Evolutionary conservation across 2,888 invertebrate species (phyloP).

Genomic region (Drosophila prostipennis): DNA sequence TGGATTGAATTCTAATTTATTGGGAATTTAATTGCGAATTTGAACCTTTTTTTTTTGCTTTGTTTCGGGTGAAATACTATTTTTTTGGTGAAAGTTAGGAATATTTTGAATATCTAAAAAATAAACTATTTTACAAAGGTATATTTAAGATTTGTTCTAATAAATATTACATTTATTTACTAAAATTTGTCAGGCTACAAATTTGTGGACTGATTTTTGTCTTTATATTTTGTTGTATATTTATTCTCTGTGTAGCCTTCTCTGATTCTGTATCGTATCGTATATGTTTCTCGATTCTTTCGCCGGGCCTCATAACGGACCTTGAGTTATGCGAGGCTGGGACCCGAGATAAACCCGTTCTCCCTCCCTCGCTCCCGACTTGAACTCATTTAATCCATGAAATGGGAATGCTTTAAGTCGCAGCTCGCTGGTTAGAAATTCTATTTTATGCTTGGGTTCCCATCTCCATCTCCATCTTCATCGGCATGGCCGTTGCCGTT

Average conservation of each 20-base stretch:
- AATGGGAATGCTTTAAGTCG: slow-evolving; percentile 50
- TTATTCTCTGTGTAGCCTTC: not conserved
- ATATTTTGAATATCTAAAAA: too few species aligned
- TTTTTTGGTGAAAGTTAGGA: too few species aligned
- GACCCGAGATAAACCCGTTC: slow-evolving; percentile 55
- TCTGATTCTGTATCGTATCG: not conserved
- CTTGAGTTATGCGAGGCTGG: slow-evolving; percentile 54
- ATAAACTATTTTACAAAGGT: too few species aligned
- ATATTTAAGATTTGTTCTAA: too few species aligned
- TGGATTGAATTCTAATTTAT: too few species aligned
- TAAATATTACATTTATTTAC: too few species aligned
- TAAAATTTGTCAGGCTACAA: too few species aligned
- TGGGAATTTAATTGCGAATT: too few species aligned
- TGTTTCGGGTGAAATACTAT: too few species aligned
- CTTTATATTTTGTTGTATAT: not conserved
- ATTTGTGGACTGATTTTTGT: too few species aligned
- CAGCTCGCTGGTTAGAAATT: slow-evolving; percentile 61
- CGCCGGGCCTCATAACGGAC: slow-evolving; percentile 38
- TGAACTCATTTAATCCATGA: slow-evolving; percentile 63
- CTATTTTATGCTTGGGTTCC: slow-evolving; percentile 72
- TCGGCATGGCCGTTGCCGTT: not conserved
- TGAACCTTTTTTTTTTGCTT: too few species aligned
- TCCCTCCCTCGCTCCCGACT: slow-evolving; percentile 23
- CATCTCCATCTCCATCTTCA: slow-evolving; percentile 28
- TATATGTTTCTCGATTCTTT: slow-evolving; percentile 32